phyloP scores from a whole-genome alignment of 2,888 invertebrate species.

The Synanthedon vespiformis region DNA sequence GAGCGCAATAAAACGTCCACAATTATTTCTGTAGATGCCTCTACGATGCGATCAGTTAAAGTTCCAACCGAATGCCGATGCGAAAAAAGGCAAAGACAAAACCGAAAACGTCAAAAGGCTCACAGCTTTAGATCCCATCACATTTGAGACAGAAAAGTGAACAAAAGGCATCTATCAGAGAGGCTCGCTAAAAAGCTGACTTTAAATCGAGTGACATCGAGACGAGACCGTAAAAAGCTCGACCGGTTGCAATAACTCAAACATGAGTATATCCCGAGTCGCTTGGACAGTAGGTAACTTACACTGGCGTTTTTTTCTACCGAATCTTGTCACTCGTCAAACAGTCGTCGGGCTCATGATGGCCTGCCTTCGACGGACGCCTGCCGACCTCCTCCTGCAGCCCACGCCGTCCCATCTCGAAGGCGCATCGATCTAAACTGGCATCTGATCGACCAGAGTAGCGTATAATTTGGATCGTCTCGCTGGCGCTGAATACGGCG shows the following conservation, averaged over 20 bases:
- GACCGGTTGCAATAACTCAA: constrained; percentile 49
- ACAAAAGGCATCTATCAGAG: constrained; percentile 42
- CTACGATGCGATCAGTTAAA: neutral
- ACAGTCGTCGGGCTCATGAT: constrained; percentile 60
- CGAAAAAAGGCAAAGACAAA: constrained; percentile 14
- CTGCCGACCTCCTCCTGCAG: constrained; percentile 46
- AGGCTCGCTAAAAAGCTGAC: constrained; percentile 9
- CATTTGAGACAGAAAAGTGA: constrained; percentile 29
- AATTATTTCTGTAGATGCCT: neutral
- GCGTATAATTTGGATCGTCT: neutral
- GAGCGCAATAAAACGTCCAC: neutral
- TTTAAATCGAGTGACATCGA: constrained; percentile 12
- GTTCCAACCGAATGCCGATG: constrained; percentile 5
- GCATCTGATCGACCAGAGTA: neutral
- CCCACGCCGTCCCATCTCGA: constrained; percentile 14
- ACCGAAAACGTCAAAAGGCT: constrained; percentile 20
- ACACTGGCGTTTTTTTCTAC: constrained; percentile 56
- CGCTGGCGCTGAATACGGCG: constrained; percentile 11
- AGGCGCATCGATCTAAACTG: neutral
- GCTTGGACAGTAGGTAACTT: constrained; percentile 44
- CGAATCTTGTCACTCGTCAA: constrained; percentile 63
- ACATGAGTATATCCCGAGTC: constrained; percentile 34
- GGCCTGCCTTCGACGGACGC: constrained; percentile 63
- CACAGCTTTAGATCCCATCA: constrained; percentile 9
- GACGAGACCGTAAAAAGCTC: constrained; percentile 14